Percentiles rank a stretch among this genome's conserved stretches.
These are phyloP conservation scores for Cotesia congregata DNA, from an alignment of 2,888 invertebrate genomes.

Conservation along the genomic window DNA sequence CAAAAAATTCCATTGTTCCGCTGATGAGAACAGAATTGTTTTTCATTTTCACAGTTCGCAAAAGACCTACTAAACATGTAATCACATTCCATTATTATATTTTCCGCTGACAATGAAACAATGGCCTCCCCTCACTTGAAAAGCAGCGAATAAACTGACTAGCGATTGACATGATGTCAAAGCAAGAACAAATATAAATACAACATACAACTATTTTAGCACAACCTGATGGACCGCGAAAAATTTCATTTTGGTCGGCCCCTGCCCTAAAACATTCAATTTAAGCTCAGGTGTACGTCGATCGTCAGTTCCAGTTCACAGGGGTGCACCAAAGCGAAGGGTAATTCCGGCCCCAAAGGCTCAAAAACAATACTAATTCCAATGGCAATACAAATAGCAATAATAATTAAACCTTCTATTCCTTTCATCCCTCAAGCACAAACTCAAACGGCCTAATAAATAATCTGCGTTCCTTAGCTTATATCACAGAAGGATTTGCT, in stretches of 20 bases:
- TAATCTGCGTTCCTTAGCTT: background rate
- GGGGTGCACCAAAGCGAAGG: slow-evolving; percentile 5
- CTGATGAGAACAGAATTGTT: background rate
- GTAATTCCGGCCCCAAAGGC: slow-evolving; percentile 26
- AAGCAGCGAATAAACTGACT: slow-evolving; percentile 20
- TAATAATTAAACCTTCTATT: slow-evolving; percentile 17
- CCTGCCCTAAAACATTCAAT: slow-evolving; percentile 64
- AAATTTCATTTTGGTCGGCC: slow-evolving; percentile 64
- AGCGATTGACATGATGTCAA: slow-evolving; percentile 49
- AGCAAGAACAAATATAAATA: slow-evolving; percentile 54
- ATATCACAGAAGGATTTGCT: background rate
- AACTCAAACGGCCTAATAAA: slow-evolving; percentile 3
- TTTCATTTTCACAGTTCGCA: background rate
- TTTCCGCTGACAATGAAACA: background rate
- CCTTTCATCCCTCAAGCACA: slow-evolving; percentile 8
- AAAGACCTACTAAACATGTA: background rate
- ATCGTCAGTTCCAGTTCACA: slow-evolving; percentile 16
- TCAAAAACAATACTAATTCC: slow-evolving; percentile 2
- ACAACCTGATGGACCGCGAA: slow-evolving; percentile 60
- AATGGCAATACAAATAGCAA: no score
- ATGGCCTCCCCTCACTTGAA: background rate
- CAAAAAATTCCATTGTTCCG: background rate
- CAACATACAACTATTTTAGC: slow-evolving; percentile 40
- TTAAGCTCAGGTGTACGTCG: slow-evolving; percentile 64
- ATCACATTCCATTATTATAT: background rate